phyloP scores from a whole-genome alignment of 1,140 invertebrate species.

The Rhopalosiphum padi region DNA sequence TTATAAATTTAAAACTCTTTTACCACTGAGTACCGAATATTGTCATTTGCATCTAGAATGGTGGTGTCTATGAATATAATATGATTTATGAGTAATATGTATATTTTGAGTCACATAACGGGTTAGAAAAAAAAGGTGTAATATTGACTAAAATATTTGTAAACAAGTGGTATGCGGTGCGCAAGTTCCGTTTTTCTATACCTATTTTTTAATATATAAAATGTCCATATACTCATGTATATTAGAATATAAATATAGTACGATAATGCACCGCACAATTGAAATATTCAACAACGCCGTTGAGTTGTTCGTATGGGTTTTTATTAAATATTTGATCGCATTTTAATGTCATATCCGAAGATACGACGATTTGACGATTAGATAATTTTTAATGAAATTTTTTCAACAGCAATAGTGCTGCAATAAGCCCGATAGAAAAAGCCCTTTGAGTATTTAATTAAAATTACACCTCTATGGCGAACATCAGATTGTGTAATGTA shows the following conservation, averaged over 20 bases:
- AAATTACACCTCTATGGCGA: background rate
- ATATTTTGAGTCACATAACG: background rate
- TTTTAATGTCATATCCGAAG: background rate
- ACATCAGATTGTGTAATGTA: background rate
- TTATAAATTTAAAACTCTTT: too few relatives aligned
- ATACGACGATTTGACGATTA: background rate
- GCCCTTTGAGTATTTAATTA: background rate
- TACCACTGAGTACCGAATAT: too few relatives aligned
- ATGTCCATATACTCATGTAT: background rate
- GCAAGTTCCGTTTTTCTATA: background rate
- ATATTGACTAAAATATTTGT: background rate
- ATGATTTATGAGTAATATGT: too few relatives aligned
- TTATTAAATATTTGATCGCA: background rate
- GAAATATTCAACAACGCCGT: background rate
- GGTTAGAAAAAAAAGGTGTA: background rate
- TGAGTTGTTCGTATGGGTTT: background rate
- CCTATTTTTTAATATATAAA: background rate
- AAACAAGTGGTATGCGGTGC: background rate
- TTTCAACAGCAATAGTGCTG: background rate
- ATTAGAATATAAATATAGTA: background rate
- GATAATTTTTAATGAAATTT: conserved; percentile 13
- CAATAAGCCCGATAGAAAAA: background rate
- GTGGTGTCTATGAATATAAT: too few relatives aligned
- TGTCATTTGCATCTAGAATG: too few relatives aligned
- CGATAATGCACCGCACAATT: background rate